Evolutionary conservation across 2,888 invertebrate species (phyloP).

Genomic region (Microctonus brassicae): DNA sequence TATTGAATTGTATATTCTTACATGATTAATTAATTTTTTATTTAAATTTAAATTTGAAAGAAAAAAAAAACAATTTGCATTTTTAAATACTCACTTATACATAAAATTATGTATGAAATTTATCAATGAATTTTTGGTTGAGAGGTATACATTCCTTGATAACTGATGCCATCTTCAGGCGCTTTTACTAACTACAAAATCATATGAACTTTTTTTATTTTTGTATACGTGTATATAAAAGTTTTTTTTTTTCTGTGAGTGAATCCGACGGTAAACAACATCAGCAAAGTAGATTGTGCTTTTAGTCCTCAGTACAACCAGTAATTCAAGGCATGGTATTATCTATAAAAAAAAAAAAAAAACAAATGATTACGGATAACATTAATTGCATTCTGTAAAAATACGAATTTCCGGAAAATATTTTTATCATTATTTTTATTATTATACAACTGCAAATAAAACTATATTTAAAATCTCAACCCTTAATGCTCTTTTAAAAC

Average conservation of each 20-base stretch:
- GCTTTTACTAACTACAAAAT: slow-evolving; percentile 35
- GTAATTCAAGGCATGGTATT: background rate
- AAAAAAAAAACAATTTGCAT: no score
- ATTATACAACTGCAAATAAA: slow-evolving; percentile 32
- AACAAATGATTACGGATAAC: background rate
- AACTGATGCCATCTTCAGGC: slow-evolving; percentile 56
- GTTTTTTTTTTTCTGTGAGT: background rate
- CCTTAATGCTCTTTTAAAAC: slow-evolving; percentile 29
- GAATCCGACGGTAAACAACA: slow-evolving; percentile 41
- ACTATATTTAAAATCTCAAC: slow-evolving; percentile 40
- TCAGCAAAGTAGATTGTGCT: slow-evolving; percentile 12
- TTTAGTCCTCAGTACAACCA: background rate
- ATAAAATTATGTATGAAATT: no score
- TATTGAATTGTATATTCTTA: background rate
- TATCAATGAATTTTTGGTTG: background rate
- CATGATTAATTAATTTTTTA: background rate
- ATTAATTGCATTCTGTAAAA: background rate
- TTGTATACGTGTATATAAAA: background rate
- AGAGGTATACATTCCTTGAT: slow-evolving; percentile 43
- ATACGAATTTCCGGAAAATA: background rate
- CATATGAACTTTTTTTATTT: background rate
- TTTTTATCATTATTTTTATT: background rate
- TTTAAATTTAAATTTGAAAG: no score
- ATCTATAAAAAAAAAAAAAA: background rate
- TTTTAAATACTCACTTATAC: background rate